Base-by-base conservation (phyloP, 2,113 vertebrate genomes). In the Eubucco bourcierii region DNA sequence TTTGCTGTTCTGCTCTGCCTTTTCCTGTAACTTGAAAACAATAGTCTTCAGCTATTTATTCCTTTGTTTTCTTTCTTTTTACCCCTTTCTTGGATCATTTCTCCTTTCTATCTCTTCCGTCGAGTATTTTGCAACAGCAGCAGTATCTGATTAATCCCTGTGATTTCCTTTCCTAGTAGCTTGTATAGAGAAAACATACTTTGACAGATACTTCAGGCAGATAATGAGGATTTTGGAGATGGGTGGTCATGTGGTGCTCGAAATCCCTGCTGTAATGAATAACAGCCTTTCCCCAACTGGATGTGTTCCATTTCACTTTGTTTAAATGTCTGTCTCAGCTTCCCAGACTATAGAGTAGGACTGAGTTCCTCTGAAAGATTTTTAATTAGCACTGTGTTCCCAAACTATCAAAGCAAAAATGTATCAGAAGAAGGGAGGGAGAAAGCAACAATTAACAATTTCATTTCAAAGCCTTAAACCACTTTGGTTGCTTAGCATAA, bases 151-250 rank as follows among this genome's bases (percentile, higher is more conserved):
- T 72, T 94, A 94, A 61, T 71, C 74, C 78, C 90, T 90, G 52
- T 78, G 41, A 96, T 93, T 95, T 96, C 47, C 53, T 92, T 53
- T 85, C 94, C 92, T 78, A 64, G 71, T 91, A 84, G 91, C 84
- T 88, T 95, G 86, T 80, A 95, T 80, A 92, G 79, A 92, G 93
- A 96, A 96, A 97, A 96, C 82, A 92, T 91, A 97, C 95, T 97
- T 96, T 97, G 95, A 96, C 92, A 95, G 95, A 97, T 95, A 95
- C 71, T 91, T 96, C 63, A 15, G 90, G 92, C 94, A 96, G 94
- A 95, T 97, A 97, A 97, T 96, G 95, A 96, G 87, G 92, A 95
- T 97, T 97, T 96, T 82, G 90, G 93, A 96, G 90, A 88, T 93
- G 92, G 73, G 75, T 93, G 84, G 90, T 96, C 93, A 95, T 95